phyloP scores from a whole-genome alignment of 2,797 vertebrate species.

The Sylvia borin region DNA sequence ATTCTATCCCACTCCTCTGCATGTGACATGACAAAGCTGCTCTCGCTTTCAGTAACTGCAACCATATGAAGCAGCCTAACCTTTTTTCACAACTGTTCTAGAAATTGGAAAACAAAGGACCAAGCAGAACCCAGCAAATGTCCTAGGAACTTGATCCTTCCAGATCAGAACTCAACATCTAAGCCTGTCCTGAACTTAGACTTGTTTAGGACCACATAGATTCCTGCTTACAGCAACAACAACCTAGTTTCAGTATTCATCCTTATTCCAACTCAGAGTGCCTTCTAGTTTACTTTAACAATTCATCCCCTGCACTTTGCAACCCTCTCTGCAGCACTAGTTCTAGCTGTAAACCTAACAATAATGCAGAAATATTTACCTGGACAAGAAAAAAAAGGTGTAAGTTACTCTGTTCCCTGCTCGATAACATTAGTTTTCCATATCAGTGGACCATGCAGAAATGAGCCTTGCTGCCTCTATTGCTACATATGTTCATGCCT shows the following conservation, averaged over 20 bases:
- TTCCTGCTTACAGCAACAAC: not conserved
- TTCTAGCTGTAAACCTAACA: not conserved
- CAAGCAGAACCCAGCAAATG: not conserved
- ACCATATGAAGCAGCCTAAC: not conserved
- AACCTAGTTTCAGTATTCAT: not conserved
- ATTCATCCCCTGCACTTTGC: not conserved
- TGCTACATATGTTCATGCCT: not conserved
- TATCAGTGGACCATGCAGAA: not conserved
- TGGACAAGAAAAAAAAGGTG: not conserved
- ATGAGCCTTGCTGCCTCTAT: not conserved
- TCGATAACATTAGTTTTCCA: not conserved
- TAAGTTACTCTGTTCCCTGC: not conserved
- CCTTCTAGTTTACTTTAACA: not conserved
- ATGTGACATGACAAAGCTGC: not conserved
- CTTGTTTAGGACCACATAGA: not conserved
- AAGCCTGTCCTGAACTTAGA: not conserved
- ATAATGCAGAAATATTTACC: not conserved
- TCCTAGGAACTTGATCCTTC: not conserved
- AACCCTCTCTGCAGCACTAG: not conserved
- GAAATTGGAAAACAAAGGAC: not conserved
- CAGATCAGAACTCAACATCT: not conserved
- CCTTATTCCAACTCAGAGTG: not conserved
- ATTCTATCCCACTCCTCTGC: not conserved
- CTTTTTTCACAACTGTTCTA: not conserved
- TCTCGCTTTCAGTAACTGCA: not conserved